Percentiles rank a stretch among this genome's conserved stretches.
Evolutionary conservation across 1,140 invertebrate species (phyloP).

Genomic region (Augochlora pura): DNA sequence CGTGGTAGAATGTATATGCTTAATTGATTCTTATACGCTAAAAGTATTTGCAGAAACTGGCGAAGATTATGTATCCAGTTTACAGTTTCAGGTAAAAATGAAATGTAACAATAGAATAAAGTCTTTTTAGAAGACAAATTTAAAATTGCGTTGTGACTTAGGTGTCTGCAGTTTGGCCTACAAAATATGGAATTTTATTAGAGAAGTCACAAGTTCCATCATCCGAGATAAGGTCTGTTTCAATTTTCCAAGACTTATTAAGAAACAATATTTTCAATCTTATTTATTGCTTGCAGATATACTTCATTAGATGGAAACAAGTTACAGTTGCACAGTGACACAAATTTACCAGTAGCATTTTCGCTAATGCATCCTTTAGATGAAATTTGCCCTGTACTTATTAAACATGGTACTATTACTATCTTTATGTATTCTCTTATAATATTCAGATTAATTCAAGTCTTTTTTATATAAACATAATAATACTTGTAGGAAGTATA

Average conservation of each 20-base stretch:
- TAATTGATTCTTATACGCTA: constrained; percentile 88
- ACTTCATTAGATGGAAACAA: constrained; percentile 69
- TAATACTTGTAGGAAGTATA: constrained; percentile 69
- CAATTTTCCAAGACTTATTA: constrained; percentile 3
- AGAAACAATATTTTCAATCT: background rate
- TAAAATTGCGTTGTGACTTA: constrained; percentile 51
- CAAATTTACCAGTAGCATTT: constrained; percentile 80
- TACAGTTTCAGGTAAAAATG: constrained; percentile 90
- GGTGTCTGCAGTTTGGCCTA: constrained; percentile 86
- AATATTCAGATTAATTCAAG: background rate
- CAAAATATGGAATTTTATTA: constrained; percentile 88
- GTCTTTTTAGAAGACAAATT: background rate
- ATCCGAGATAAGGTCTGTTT: constrained; percentile 62
- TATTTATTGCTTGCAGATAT: constrained; percentile 50
- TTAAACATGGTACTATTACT: constrained; percentile 82
- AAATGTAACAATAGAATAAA: background rate
- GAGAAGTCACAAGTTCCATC: constrained; percentile 81
- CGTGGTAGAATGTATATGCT: constrained; percentile 84
- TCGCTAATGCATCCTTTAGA: constrained; percentile 93
- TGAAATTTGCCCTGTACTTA: constrained; percentile 91
- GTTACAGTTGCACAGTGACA: constrained; percentile 64
- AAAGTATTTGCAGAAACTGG: constrained; percentile 90
- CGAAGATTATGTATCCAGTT: constrained; percentile 89
- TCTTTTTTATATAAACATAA: constrained; percentile 29
- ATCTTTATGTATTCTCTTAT: background rate